A percentile compares a stretch with the other conserved stretches of the same genome.
phyloP scores from a whole-genome alignment of 2,797 vertebrate genomes.

The Pagetopsis macropterus region DNA sequence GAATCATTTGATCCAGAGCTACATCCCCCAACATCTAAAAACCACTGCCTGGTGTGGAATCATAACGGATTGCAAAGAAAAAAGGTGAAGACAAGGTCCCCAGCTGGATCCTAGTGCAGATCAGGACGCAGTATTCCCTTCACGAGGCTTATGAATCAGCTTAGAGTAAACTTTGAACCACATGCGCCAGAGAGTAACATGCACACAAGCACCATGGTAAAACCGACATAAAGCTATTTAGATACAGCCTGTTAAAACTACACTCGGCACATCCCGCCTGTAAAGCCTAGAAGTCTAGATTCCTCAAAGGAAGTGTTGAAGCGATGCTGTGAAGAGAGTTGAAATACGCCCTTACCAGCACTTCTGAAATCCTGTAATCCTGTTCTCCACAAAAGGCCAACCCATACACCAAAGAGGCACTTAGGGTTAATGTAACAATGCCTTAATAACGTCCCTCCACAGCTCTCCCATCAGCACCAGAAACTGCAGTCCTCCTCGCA shows the following conservation, averaged over 20 bases:
- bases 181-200: constrained; percentile 57
- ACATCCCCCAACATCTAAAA: constrained; percentile 22
- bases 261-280: constrained; percentile 22
- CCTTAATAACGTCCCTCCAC: constrained; percentile 71
- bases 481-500: constrained; percentile 84
- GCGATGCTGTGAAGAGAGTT: constrained; percentile 62
- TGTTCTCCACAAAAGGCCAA: constrained; percentile 72
- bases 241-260: constrained; percentile 23
- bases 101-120: constrained; percentile 20
- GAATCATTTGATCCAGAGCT: constrained; percentile 50
- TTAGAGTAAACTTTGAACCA: constrained; percentile 59
- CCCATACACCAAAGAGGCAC: constrained; percentile 83
- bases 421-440: constrained; percentile 77
- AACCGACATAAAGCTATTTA: constrained; percentile 16
- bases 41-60: constrained; percentile 32
- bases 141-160: constrained; percentile 24
- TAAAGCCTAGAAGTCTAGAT: constrained; percentile 31
- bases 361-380: constrained; percentile 76
- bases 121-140: constrained; percentile 22
- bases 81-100: constrained; percentile 16
- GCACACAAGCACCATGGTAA: constrained; percentile 28
- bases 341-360: constrained; percentile 77
- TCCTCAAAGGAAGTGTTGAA: constrained; percentile 51
- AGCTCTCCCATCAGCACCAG: constrained; percentile 81
- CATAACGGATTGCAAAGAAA: constrained; percentile 28